phyloP scores from a whole-genome alignment of 1,140 invertebrate genomes.

The Marisa cornuarietis region DNA sequence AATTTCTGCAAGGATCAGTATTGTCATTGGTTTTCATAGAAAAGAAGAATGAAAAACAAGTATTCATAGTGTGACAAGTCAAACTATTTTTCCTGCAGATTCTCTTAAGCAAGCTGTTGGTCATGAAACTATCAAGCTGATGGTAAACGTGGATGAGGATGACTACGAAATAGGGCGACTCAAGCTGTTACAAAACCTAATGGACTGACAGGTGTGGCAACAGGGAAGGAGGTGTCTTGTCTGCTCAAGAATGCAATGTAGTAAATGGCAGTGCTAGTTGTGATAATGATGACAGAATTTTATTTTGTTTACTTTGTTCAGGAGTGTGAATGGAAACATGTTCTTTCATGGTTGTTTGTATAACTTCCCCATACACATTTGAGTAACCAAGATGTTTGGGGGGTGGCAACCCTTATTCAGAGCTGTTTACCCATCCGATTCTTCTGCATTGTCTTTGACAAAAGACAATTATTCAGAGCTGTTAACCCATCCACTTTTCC shows the following conservation, averaged over 20 bases:
- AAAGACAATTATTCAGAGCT: too few relatives aligned
- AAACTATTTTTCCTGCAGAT: constrained; percentile 42
- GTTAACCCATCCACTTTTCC: too few relatives aligned
- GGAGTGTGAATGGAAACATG: background rate
- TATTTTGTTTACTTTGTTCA: background rate
- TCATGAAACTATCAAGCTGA: constrained; percentile 60
- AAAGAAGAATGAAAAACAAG: too few relatives aligned
- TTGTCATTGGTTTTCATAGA: too few relatives aligned
- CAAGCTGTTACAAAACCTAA: constrained; percentile 55
- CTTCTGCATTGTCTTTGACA: too few relatives aligned
- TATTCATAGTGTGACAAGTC: too few relatives aligned
- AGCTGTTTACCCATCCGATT: too few relatives aligned
- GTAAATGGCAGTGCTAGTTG: background rate
- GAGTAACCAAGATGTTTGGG: too few relatives aligned
- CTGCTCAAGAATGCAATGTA: background rate
- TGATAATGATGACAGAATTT: background rate
- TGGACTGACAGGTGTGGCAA: background rate
- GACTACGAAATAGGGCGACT: constrained; percentile 60
- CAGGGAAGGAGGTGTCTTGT: background rate
- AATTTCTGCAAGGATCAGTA: too few relatives aligned
- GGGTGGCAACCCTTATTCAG: too few relatives aligned
- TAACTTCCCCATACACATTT: background rate
- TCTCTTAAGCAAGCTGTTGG: constrained; percentile 62
- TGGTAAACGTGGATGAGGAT: constrained; percentile 64
- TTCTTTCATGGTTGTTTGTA: background rate